Evolutionary conservation across 2,113 vertebrate genomes (phyloP), one percentile per base, ranked within the genome.

Genomic region (Dasyornis broadbenti): DNA sequence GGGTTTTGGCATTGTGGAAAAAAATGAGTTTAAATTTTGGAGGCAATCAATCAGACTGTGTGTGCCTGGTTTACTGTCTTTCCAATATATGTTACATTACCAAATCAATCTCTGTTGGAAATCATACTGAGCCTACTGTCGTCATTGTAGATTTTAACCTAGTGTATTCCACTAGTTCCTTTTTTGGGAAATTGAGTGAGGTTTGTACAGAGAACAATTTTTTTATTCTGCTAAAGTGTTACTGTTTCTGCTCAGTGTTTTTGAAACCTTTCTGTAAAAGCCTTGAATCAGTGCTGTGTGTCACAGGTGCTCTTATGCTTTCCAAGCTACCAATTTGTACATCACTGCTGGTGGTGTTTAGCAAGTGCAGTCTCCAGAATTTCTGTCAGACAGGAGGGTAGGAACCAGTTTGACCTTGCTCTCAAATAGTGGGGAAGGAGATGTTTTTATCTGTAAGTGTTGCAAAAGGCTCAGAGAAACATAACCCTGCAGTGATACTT

Each of bases 231-330:
- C 56, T 68, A 1, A 54, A 63, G 13, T 78, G 80, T 69, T 70
- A 42, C 31, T 72, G 4, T 60, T 95, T 72, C 22, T 54, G 16
- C 42, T 71, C 30, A 13, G 26, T 71, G 30, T 47, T 86, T 80
- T 69, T 71, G 13, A 92, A 89, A 68, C 15, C 31, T 40, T 69
- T 77, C n/a, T 73, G 21, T 70, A 56, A 75, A 70, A 73, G 54
- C 60, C 60, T 81, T 1, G 9, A 15, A 17, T 56, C 52, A 24
- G 22, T 40, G 52, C 68, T 75, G 1, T 30, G 1, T 50, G 21
- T 57, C 54, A 76, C 1, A 0, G 60, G 24, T 56, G 42, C 30
- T 86, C 11, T 77, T 66, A 23, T 0, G 1, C 52, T 81, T 84
- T 50, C 80, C 33, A 45, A 31, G 54, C 31, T 50, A 3, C 37